Base-by-base conservation (phyloP, 2,888 invertebrate species). In the Temnothorax ravouxi region DNA sequence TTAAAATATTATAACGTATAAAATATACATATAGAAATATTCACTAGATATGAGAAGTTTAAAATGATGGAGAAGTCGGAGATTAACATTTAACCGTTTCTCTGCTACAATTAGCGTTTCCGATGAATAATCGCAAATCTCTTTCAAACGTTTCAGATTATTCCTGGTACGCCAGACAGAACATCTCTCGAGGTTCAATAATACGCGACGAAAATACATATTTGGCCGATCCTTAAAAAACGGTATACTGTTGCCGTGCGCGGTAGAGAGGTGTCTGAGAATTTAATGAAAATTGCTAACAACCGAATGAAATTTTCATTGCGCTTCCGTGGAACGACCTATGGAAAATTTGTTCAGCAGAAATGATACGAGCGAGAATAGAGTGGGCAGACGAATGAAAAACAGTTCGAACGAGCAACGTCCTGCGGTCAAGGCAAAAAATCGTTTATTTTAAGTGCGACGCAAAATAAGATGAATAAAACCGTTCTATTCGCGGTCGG, bases 231-330 rank as follows among this genome's bases (percentile, higher is more conserved):
- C 84, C 84, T 90, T 88, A 89, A 90, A 91, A 88, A 83, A 88
- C 64, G 61, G 34, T 64, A 41, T 18, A 72, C 74, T 69, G 66
- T 29, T 41, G n/a, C 8, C 4, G 15, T 29, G n/a, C 41, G 21
- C 61, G 56, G 50, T 89, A 80, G 86, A 89, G 90, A 87, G 89
- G 86, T 88, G 89, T 87, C 87, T 84, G 82, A 80, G 84, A 88
- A 88, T 91, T 90, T 91, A 91, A 91, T 91, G 90, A 91, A 90
- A 91, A 87, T 86, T 86, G 71, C 47, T 85, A 85, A 86, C 89
- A 83, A 88, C 86, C 88, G 86, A 84, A 89, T 88, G 80, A 88
- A 89, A 90, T 88, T 89, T 89, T 89, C 89, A 90, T 88, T 86
- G 77, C 83, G 72, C 59, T 72, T 29, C 83, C 29, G 59, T 61